Conservation (phyloP, 2,797 vertebrate species). For the Enteromius mattozi region DNA sequence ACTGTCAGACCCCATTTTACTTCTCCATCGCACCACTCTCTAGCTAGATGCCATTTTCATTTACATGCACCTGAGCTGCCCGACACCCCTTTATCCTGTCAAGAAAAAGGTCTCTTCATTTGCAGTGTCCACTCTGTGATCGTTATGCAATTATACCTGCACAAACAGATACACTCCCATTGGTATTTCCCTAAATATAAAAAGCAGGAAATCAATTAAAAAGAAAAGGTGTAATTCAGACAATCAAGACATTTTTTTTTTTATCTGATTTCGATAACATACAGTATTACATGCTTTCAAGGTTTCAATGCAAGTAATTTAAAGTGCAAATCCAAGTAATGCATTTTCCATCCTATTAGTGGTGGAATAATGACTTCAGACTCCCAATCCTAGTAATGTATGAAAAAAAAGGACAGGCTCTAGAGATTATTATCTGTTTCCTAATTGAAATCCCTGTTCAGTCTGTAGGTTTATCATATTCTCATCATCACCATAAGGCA, state of each 20-base stretch:
- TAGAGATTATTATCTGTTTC: conserved; percentile 67
- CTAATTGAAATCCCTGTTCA: conserved; percentile 69
- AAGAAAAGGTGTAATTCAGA: not conserved
- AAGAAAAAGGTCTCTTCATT: conserved; percentile 21
- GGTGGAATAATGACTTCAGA: conserved; percentile 58
- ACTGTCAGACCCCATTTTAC: conserved; percentile 67
- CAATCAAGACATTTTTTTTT: not conserved
- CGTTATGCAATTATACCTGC: not conserved
- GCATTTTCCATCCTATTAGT: conserved; percentile 56
- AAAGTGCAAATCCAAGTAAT: not conserved
- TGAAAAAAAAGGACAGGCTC: conserved; percentile 49
- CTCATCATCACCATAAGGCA: conserved; percentile 62
- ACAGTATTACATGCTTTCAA: conserved; percentile 63
- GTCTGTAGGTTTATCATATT: conserved; percentile 66
- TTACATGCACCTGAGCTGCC: conserved; percentile 25
- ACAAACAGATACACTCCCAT: not conserved
- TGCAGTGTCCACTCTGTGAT: not conserved
- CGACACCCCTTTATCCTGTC: conserved; percentile 26
- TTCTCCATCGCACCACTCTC: conserved; percentile 57
- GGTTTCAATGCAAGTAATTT: conserved; percentile 62
- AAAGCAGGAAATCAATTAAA: not conserved
- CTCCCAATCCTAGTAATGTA: conserved; percentile 68
- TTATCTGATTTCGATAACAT: conserved; percentile 48
- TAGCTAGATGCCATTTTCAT: conserved; percentile 14
- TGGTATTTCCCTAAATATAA: not conserved